Evolutionary conservation across 2,888 invertebrate species (phyloP).

Genomic region (Myathropa florea): DNA sequence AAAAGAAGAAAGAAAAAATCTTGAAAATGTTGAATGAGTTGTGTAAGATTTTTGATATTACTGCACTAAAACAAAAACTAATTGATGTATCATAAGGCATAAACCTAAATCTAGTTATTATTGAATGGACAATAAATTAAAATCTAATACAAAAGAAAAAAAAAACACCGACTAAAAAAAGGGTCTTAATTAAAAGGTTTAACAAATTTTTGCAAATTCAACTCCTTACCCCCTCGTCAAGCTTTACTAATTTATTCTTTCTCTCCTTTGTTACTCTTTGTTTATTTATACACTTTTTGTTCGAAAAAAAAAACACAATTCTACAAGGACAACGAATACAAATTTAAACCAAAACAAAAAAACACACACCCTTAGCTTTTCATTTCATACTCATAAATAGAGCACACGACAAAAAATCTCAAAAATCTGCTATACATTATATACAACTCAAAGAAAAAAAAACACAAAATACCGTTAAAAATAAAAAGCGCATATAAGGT

Average conservation of each 20-base stretch:
- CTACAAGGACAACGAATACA: conserved; percentile 34
- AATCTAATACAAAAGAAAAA: conserved; percentile 31
- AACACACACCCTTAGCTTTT: conserved; percentile 36
- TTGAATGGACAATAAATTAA: conserved; percentile 68
- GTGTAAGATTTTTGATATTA: conserved; percentile 15
- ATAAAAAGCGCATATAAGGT: conserved; percentile 65
- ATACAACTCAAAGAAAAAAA: neutral
- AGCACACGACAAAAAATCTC: neutral
- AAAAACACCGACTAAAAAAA: neutral
- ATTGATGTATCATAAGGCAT: conserved; percentile 26
- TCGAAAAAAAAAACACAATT: neutral
- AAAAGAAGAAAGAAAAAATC: neutral
- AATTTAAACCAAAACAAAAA: neutral
- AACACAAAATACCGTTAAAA: conserved; percentile 23
- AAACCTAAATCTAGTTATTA: conserved; percentile 42
- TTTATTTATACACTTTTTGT: neutral
- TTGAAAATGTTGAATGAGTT: conserved; percentile 47
- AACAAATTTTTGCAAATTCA: neutral
- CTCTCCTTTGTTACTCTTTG: neutral
- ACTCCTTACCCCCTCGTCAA: neutral
- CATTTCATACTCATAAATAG: neutral
- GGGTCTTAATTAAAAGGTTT: neutral
- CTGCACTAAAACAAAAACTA: conserved; percentile 17
- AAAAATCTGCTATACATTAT: conserved; percentile 28
- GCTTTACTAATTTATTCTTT: neutral